These are phyloP conservation scores for Polypterus bichir DNA, from an alignment of 2,113 vertebrate species.

Conservation along the genomic window DNA sequence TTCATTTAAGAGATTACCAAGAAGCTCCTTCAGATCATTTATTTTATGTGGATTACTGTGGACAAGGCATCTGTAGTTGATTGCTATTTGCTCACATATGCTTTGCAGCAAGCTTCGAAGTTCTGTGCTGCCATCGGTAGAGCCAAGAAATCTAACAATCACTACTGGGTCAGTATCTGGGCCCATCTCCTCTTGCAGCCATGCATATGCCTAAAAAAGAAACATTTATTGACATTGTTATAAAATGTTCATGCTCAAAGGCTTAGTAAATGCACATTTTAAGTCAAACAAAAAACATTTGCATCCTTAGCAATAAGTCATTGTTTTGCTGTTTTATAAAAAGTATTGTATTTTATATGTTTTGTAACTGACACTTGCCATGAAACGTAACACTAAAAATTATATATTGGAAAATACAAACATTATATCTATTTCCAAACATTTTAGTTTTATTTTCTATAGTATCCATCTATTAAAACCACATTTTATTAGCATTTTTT, in stretches of 20 bases:
- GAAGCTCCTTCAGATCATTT: conserved; percentile 84
- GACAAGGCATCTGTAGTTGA: conserved; percentile 86
- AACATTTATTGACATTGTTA: conserved; percentile 13
- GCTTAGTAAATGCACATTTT: background rate
- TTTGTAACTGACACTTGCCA: no score
- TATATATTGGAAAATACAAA: no score
- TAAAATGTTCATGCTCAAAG: background rate
- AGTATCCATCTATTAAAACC: no score
- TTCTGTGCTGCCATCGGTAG: conserved; percentile 72
- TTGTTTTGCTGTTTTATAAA: background rate
- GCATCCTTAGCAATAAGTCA: background rate
- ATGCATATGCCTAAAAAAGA: conserved; percentile 73
- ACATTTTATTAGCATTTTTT: no score
- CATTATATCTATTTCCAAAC: no score
- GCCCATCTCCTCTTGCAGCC: conserved; percentile 87
- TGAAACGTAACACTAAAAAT: no score
- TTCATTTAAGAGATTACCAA: conserved; percentile 85
- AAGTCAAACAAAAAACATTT: background rate
- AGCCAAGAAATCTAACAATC: conserved; percentile 84
- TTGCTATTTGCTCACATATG: conserved; percentile 86
- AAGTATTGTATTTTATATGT: background rate
- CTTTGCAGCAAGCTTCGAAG: conserved; percentile 83
- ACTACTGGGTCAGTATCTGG: conserved; percentile 88
- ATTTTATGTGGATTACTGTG: conserved; percentile 91
- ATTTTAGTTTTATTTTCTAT: no score